These are phyloP conservation scores for Heliconius aoede DNA, from an alignment of 2,888 invertebrate species.

Conservation along the genomic window DNA sequence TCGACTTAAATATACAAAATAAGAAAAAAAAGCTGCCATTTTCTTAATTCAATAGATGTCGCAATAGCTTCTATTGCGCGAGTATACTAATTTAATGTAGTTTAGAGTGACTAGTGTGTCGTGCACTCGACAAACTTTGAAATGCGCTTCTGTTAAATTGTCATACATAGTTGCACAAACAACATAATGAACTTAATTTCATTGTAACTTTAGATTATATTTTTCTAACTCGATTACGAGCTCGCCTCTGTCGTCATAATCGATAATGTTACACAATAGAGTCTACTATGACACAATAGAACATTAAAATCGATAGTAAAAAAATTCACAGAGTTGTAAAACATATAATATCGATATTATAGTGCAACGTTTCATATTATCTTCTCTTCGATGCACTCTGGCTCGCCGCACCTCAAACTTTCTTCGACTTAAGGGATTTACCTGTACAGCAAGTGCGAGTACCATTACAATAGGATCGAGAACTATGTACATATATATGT, in stretches of 20 bases:
- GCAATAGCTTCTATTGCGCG: background rate
- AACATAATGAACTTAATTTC: background rate
- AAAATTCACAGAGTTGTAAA: slow-evolving; percentile 3
- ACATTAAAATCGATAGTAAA: background rate
- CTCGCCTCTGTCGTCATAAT: background rate
- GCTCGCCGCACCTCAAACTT: slow-evolving; percentile 37
- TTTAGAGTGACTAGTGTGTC: slow-evolving; percentile 31
- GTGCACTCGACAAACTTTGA: slow-evolving; percentile 29
- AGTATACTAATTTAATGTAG: slow-evolving; percentile 17
- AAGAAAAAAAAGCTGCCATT: slow-evolving; percentile 27
- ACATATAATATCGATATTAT: slow-evolving; percentile 15
- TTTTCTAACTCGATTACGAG: background rate
- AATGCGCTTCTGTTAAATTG: slow-evolving; percentile 21
- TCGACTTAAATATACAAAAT: slow-evolving; percentile 23
- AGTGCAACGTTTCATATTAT: slow-evolving; percentile 31
- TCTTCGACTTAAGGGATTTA: slow-evolving; percentile 44
- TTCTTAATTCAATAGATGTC: slow-evolving; percentile 9
- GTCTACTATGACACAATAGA: background rate
- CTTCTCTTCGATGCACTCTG: slow-evolving; percentile 24
- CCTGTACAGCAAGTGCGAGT: slow-evolving; percentile 39
- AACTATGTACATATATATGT: slow-evolving; percentile 5
- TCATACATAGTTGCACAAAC: background rate
- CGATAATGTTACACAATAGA: background rate
- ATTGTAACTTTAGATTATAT: background rate
- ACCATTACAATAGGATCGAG: slow-evolving; percentile 29